A percentile compares a stretch with the other conserved stretches of the same genome.
Evolutionary conservation across 2,888 invertebrate genomes (phyloP).

Genomic region (Polydrusus pterygomalis): DNA sequence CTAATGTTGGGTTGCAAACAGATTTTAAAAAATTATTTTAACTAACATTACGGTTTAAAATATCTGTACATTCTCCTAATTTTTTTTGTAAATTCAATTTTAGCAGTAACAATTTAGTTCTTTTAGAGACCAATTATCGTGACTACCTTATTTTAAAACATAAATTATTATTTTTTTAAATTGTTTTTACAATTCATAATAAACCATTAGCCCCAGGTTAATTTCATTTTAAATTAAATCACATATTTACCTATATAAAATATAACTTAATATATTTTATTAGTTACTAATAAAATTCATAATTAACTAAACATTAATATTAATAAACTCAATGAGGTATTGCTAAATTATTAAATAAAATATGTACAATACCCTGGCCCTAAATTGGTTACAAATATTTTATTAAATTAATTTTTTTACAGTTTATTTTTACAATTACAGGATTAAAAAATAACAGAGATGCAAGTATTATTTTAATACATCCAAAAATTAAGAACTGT

Average conservation of each 20-base stretch:
- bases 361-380: conserved; percentile 58
- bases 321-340: conserved; percentile 53
- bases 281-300: conserved; percentile 21
- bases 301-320: conserved; percentile 23
- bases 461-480: too few species aligned
- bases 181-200: conserved; percentile 9
- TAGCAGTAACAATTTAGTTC: too few species aligned
- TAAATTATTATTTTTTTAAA: conserved; percentile 12
- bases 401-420: neutral
- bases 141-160: neutral
- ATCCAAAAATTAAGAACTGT: too few species aligned
- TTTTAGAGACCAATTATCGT: neutral
- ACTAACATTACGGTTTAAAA: too few species aligned
- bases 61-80: too few species aligned
- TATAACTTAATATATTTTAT: conserved; percentile 27
- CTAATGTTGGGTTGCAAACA: too few species aligned
- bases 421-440: conserved; percentile 10
- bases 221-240: conserved; percentile 49
- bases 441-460: too few species aligned
- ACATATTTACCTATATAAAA: conserved; percentile 47
- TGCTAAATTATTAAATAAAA: conserved; percentile 54
- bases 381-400: conserved; percentile 40
- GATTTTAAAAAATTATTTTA: too few species aligned
- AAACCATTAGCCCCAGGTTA: conserved; percentile 19
- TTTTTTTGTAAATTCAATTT: too few species aligned